Evolutionary conservation across 2,797 vertebrate species (phyloP).

Genomic region (Decapterus maruadsi): DNA sequence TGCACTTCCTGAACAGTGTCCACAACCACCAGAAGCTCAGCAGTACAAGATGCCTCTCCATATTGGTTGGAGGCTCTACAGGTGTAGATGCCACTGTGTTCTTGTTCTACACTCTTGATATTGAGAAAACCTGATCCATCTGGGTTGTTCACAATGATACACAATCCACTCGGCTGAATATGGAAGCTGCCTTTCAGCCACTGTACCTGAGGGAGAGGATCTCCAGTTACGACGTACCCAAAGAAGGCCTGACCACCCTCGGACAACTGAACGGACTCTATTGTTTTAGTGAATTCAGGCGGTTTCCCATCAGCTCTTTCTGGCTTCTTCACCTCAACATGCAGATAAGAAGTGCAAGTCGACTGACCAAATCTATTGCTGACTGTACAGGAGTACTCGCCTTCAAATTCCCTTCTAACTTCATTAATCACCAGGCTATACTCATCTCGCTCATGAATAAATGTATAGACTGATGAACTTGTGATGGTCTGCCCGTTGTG

Average conservation of each 20-base stretch:
- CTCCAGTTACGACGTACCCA: slow-evolving; percentile 85
- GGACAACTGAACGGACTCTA: slow-evolving; percentile 73
- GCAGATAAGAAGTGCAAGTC: slow-evolving; percentile 86
- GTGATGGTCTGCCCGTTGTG: slow-evolving; percentile 85
- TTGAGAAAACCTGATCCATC: slow-evolving; percentile 90
- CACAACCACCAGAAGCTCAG: slow-evolving; percentile 85
- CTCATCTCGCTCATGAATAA: slow-evolving; percentile 86
- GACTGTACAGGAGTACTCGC: slow-evolving; percentile 89
- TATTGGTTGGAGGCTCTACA: slow-evolving; percentile 87
- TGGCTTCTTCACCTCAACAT: slow-evolving; percentile 78
- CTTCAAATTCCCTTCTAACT: slow-evolving; percentile 83
- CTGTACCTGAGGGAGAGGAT: slow-evolving; percentile 85
- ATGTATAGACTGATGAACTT: slow-evolving; percentile 79
- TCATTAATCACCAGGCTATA: slow-evolving; percentile 88
- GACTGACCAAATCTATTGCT: slow-evolving; percentile 87
- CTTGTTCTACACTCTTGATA: slow-evolving; percentile 77
- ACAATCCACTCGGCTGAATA: slow-evolving; percentile 77
- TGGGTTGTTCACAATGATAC: slow-evolving; percentile 78
- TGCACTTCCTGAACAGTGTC: slow-evolving; percentile 69
- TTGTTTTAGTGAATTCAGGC: slow-evolving; percentile 85
- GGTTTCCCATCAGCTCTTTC: slow-evolving; percentile 63
- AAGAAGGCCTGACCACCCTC: slow-evolving; percentile 85
- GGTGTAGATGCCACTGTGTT: slow-evolving; percentile 86
- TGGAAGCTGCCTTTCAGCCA: slow-evolving; percentile 88
- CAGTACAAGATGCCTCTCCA: slow-evolving; percentile 86